Evolutionary conservation across 2,797 vertebrate species (phyloP).

Genomic region (Melopsittacus undulatus): DNA sequence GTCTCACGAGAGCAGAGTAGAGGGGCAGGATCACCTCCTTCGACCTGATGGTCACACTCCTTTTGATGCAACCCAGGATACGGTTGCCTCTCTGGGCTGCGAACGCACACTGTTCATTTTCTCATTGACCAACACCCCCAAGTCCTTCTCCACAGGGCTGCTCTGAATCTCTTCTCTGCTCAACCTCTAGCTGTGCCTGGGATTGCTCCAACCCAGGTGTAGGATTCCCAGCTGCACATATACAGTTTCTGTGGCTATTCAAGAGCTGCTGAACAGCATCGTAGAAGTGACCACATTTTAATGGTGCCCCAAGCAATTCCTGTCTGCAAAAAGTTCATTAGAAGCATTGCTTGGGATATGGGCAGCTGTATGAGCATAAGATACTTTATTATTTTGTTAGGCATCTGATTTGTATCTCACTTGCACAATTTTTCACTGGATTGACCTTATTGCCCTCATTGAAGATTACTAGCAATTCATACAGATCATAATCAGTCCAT

Average conservation of each 20-base stretch:
- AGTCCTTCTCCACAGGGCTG: no score
- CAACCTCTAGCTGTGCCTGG: no score
- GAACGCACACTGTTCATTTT: no score
- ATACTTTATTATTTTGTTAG: constrained; percentile 51
- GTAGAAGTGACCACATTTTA: neutral
- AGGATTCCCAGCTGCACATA: neutral
- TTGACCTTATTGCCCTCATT: constrained; percentile 47
- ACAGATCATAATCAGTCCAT: constrained; percentile 47
- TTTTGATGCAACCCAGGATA: no score
- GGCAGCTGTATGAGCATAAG: constrained; percentile 11
- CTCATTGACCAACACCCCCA: no score
- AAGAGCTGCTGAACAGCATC: neutral
- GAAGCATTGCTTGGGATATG: constrained; percentile 3
- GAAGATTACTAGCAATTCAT: constrained; percentile 55
- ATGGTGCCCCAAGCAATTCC: constrained; percentile 9
- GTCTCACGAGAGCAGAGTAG: no score
- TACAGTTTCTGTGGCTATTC: neutral
- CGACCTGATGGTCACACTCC: no score
- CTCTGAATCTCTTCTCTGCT: no score
- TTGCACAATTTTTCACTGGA: constrained; percentile 47
- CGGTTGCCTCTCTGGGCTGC: no score
- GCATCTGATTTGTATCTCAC: constrained; percentile 35
- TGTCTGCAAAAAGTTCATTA: neutral
- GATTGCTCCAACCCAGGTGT: no score
- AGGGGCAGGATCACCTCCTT: no score